These are phyloP conservation scores for Sarcophaga caerulescens DNA, from an alignment of 2,888 invertebrate genomes.

Conservation along the genomic window DNA sequence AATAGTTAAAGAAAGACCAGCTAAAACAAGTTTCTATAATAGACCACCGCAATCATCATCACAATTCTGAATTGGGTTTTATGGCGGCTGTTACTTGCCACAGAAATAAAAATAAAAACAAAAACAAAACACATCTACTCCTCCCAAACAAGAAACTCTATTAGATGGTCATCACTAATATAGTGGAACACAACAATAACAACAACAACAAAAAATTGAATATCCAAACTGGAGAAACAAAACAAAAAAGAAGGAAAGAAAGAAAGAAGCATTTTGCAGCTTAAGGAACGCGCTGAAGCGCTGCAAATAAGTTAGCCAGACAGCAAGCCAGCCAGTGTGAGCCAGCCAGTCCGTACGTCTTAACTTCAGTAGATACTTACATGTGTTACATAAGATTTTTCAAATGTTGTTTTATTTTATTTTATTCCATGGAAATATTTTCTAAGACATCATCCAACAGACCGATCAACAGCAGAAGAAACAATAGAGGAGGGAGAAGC, in stretches of 20 bases:
- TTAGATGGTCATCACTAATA: slow-evolving; percentile 66
- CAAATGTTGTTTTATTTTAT: slow-evolving; percentile 41
- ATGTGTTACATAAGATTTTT: slow-evolving; percentile 57
- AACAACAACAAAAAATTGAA: slow-evolving; percentile 48
- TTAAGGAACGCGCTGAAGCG: slow-evolving; percentile 74
- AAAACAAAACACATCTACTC: slow-evolving; percentile 52
- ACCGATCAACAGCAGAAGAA: slow-evolving; percentile 3
- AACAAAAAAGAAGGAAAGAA: background rate
- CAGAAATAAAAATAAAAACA: slow-evolving; percentile 18
- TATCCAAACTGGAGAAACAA: slow-evolving; percentile 1
- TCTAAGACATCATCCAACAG: slow-evolving; percentile 56
- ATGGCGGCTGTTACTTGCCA: slow-evolving; percentile 25
- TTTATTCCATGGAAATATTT: slow-evolving; percentile 39
- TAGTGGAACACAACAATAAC: slow-evolving; percentile 39
- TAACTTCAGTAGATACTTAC: slow-evolving; percentile 16
- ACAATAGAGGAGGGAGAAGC: slow-evolving; percentile 6
- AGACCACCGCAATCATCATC: slow-evolving; percentile 56
- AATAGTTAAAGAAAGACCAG: slow-evolving; percentile 35
- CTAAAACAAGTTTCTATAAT: slow-evolving; percentile 66
- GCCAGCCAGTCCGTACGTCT: slow-evolving; percentile 53
- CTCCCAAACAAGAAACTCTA: slow-evolving; percentile 67
- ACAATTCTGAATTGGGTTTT: slow-evolving; percentile 56
- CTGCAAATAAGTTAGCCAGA: slow-evolving; percentile 72
- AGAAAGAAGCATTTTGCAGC: slow-evolving; percentile 43
- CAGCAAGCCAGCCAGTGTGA: slow-evolving; percentile 26